Evolutionary conservation across 2,797 vertebrate genomes (phyloP).

Genomic region (Petrocephalus schoutedeni): DNA sequence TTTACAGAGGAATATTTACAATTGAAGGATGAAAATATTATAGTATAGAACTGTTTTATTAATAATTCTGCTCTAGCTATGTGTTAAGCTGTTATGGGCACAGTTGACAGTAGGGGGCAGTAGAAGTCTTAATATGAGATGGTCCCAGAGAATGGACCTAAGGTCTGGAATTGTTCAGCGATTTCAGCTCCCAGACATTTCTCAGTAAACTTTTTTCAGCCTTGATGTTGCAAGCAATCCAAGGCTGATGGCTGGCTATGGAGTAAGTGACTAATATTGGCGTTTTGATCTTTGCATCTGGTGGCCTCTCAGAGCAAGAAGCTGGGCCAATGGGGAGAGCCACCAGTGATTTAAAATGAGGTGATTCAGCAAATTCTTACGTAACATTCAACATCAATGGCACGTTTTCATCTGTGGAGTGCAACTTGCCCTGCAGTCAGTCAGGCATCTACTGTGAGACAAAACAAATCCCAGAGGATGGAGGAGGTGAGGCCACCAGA

Average conservation of each 20-base stretch:
- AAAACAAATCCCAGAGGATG: not conserved
- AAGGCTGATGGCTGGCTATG: not conserved
- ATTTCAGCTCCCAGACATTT: not conserved
- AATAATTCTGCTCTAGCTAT: not conserved
- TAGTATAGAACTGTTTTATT: not conserved
- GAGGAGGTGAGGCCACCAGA: no score
- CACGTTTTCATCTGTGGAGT: no score
- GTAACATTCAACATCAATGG: not conserved
- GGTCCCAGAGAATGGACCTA: not conserved
- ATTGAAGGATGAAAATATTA: not conserved
- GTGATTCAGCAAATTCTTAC: not conserved
- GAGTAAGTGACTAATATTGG: not conserved
- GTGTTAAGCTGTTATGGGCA: not conserved
- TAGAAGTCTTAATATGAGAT: constrained; percentile 37
- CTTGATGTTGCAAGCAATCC: not conserved
- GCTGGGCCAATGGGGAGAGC: not conserved
- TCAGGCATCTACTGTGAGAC: not conserved
- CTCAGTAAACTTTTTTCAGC: not conserved
- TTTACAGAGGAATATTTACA: not conserved
- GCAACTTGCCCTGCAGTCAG: not conserved
- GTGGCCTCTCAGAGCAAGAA: constrained; percentile 6
- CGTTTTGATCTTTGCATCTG: constrained; percentile 1
- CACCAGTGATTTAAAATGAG: not conserved
- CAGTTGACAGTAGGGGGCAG: constrained; percentile 45
- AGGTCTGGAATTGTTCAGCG: not conserved